Evolutionary conservation across 1,140 invertebrate species (phyloP), one percentile per base, ranked within the genome.

Genomic region (Popillia japonica): DNA sequence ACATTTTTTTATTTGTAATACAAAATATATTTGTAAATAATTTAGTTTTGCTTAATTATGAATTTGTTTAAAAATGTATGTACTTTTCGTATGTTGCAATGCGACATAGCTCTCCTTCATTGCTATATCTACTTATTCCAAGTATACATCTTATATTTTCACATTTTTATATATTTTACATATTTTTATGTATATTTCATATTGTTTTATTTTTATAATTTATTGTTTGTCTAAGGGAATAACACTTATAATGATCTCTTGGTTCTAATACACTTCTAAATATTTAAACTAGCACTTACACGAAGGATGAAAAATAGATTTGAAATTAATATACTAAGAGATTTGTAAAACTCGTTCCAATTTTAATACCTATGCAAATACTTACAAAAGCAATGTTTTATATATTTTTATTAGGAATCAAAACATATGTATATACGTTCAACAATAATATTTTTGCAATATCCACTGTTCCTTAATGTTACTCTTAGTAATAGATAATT

Each of bases 51-150:
- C 40, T 74, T 74, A 74, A 41, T 17, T 4, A 74, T 42, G 41
- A 23, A 74, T 74, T 74, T 74, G 61, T 68, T 68, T 74, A 74
- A 74, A 74, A 41, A 74, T 74, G 17, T 74, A 17, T 40, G 40
- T 74, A 68, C 11, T 68, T 41, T 74, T 40, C 7, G 41, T 74
- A 74, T 74, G 72, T 74, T 74, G 72, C 72, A 74, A 74, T 74
- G 72, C 72, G 41, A 74, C 72, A 74, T 74, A 74, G 14, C 22
- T 34, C 22, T 55, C 17, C 14, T 2, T 55, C 17, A 55, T 34
- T 68, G 22, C 22, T 68, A 68, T 68, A 68, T 23, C 61, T 68
- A 68, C 61, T 68, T 68, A 68, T 68, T 68, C 61, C 20, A 68
- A 68, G 61, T 68, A 68, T 68, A 68, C 20, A 68, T 22, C 17